These are phyloP conservation scores for Rallus crepitans DNA, from an alignment of 2,797 vertebrate genomes.

Conservation along the genomic window DNA sequence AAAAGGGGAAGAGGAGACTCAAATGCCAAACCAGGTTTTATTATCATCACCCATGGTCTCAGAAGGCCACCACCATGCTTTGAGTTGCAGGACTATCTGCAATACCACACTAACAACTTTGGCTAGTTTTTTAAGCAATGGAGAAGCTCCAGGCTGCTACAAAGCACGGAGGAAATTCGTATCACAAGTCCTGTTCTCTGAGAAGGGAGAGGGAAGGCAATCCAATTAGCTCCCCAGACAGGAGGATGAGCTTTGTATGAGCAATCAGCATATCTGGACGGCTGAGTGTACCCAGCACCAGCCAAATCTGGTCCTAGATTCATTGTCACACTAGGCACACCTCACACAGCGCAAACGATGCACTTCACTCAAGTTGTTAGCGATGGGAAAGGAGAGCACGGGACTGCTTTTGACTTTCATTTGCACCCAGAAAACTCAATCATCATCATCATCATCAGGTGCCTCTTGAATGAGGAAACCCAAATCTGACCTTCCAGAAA, in stretches of 20 bases:
- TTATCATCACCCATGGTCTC: accelerated
- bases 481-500: background rate
- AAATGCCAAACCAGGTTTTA: background rate
- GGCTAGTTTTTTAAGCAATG: accelerated
- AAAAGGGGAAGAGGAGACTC: background rate
- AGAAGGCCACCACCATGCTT: background rate
- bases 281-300: background rate
- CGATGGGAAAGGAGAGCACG: background rate
- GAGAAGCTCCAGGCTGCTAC: background rate
- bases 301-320: background rate
- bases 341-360: no score
- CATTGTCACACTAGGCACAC: background rate
- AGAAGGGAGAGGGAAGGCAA: background rate
- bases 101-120: background rate
- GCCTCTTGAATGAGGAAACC: background rate
- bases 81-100: background rate
- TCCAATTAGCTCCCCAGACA: background rate
- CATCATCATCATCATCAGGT: background rate
- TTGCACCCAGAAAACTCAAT: background rate
- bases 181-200: background rate
- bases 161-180: accelerated
- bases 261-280: background rate
- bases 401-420: background rate
- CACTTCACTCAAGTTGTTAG: no score
- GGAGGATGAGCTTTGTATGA: background rate